These are phyloP conservation scores for Listronotus bonariensis DNA, from an alignment of 1,140 invertebrate genomes.

Conservation along the genomic window DNA sequence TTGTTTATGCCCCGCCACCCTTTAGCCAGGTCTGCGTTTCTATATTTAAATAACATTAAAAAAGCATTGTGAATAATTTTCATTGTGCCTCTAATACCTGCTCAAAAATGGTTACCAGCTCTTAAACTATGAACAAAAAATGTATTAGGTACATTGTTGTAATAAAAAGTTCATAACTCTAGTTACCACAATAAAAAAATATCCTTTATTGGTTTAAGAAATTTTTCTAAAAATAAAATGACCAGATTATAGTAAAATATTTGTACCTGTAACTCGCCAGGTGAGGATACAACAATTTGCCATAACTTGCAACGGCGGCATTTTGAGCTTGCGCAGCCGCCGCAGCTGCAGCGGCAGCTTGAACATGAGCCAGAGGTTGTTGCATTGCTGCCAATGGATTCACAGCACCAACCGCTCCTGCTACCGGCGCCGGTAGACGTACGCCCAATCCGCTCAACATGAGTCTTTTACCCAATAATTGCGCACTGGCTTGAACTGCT, in stretches of 20 bases:
- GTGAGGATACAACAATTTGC: conserved; percentile 70
- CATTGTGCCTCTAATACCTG: too few species aligned
- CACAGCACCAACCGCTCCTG: conserved; percentile 61
- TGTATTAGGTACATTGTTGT: too few species aligned
- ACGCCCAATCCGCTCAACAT: conserved; percentile 72
- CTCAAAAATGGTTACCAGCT: too few species aligned
- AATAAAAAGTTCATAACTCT: too few species aligned
- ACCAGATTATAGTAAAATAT: neutral
- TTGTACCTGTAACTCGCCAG: conserved; percentile 66
- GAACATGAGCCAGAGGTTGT: conserved; percentile 63
- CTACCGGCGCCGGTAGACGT: conserved; percentile 62
- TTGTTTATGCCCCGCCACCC: too few species aligned
- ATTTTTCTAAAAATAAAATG: neutral
- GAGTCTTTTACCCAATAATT: conserved; percentile 73
- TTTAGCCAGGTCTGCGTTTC: too few species aligned
- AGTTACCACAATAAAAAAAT: too few species aligned
- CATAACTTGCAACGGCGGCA: conserved; percentile 63
- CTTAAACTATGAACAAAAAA: too few species aligned
- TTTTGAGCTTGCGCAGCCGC: conserved; percentile 52
- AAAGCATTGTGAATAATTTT: too few species aligned
- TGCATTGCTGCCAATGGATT: conserved; percentile 65
- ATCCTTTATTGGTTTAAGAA: too few species aligned
- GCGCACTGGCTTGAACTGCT: conserved; percentile 74
- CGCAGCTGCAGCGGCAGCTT: conserved; percentile 63
- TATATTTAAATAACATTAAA: too few species aligned